Conservation (phyloP, 2,888 invertebrate species). For the Xanthorhoe spadicearia region DNA sequence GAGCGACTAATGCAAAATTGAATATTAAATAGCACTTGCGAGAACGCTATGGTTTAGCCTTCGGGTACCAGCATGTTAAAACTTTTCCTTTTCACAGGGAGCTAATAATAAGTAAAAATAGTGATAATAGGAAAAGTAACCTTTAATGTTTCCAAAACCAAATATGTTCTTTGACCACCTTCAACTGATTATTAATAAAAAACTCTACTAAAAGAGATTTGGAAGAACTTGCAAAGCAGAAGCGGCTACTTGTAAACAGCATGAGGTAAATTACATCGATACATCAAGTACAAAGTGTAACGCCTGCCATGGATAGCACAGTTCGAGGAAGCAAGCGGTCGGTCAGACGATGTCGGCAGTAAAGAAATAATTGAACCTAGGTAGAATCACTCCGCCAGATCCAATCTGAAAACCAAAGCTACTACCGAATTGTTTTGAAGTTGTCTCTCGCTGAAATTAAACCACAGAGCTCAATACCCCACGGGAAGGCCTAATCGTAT, state of each 20-base stretch:
- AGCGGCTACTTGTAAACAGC: slow-evolving; percentile 5
- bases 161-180: too few species aligned
- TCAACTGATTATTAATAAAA: too few species aligned
- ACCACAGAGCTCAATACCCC: too few species aligned
- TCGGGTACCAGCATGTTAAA: slow-evolving; percentile 31
- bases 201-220: too few species aligned
- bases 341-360: slow-evolving; percentile 51
- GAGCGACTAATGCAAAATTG: slow-evolving; percentile 35
- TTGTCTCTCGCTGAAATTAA: too few species aligned
- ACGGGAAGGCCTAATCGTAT: too few species aligned
- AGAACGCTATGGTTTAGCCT: slow-evolving; percentile 21
- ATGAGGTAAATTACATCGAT: slow-evolving; percentile 43
- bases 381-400: slow-evolving; percentile 15
- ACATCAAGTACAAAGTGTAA: slow-evolving; percentile 48
- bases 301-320: slow-evolving; percentile 65
- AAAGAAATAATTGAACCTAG: slow-evolving; percentile 14
- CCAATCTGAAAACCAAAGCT: too few species aligned
- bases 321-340: slow-evolving; percentile 78
- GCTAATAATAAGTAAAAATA: too few species aligned
- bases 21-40: slow-evolving; percentile 33
- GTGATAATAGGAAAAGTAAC: too few species aligned
- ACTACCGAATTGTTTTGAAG: too few species aligned
- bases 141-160: too few species aligned
- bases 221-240: not conserved
- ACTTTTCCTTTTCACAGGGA: slow-evolving; percentile 32